Evolutionary conservation across 2,888 invertebrate genomes (phyloP), one percentile per base, ranked within the genome.

Genomic region (Oligia fasciuncula): DNA sequence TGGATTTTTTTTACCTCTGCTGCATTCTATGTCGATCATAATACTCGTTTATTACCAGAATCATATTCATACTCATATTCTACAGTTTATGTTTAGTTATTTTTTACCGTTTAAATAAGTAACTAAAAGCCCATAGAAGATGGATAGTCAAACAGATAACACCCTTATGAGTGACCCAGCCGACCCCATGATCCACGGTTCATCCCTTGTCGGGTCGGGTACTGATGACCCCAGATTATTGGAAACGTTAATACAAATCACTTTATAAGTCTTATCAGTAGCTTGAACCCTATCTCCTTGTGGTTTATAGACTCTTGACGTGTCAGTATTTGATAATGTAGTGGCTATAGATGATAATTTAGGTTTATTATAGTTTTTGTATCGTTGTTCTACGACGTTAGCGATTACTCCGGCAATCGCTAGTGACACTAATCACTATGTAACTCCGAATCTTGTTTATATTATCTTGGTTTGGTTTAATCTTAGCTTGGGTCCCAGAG

Each of bases 161-260:
- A 72, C 74, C 60, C 83, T 73, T 76, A 62, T 76, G 40, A 68
- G 71, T 73, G 70, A 51, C 70, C 54, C 57, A 51, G 9, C 29
- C 9, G 57, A 79, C 68, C 73, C 80, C 63, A 51, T 76, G 70
- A 84, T 73, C 62, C 60, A 60, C 51, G 49, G 57, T 60, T 77
- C 73, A 68, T 73, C 74, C 67, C 57, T 63, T 23, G 29, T n/a
- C 51, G 67, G 83, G 78, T 83, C 83, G 57, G 14, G 57, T 57
- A 75, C 49, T 54, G 72, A 71, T 84, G 81, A 79, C 66, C 79
- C 60, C 54, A 81, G 87, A 86, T 86, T 76, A 79, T 73, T 76
- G 57, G 62, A 51, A 80, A 77, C 51, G 43, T 71, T 77, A 65
- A 79, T 73, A 79, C 70, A 84, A 84, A 85, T 79, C 69, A 84